A percentile compares a stretch with the other conserved stretches of the same genome.
Evolutionary conservation across 2,113 vertebrate species (phyloP).

Genomic region (Mormoops blainvillei): DNA sequence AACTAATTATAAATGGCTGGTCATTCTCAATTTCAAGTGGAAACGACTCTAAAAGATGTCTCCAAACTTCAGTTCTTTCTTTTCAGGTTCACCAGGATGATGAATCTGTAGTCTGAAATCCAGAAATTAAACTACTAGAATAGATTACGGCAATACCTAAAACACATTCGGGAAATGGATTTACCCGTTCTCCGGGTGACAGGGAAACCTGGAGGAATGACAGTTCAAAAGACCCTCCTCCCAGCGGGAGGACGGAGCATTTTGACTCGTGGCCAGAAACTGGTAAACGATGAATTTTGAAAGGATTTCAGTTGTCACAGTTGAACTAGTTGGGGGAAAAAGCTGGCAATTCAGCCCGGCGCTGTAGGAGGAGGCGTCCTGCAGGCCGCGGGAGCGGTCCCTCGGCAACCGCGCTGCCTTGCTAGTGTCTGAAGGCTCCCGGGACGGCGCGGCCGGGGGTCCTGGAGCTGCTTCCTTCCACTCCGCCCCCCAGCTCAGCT

Average conservation of each 20-base stretch:
- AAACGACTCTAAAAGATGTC: background rate
- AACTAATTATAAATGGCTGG: background rate
- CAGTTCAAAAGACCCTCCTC: background rate
- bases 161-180: background rate
- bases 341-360: background rate
- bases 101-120: background rate
- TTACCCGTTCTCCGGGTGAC: background rate
- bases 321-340: background rate
- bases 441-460: too few relatives aligned
- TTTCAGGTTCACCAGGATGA: background rate
- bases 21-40: background rate
- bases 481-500: background rate
- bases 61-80: background rate
- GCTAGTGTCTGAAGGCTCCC: too few relatives aligned
- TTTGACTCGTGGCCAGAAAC: background rate
- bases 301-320: background rate
- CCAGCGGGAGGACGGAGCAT: background rate
- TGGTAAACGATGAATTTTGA: background rate
- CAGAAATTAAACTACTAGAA: conserved; percentile 20
- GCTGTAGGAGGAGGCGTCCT: background rate
- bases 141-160: background rate
- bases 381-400: background rate
- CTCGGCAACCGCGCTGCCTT: too few relatives aligned
- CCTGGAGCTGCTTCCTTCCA: background rate
- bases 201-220: conserved; percentile 17